Evolutionary conservation across 64 coral and sea anemone species (phyloP), one percentile per base, ranked within the genome.

Genomic region (Stichodactyla mertensii): DNA sequence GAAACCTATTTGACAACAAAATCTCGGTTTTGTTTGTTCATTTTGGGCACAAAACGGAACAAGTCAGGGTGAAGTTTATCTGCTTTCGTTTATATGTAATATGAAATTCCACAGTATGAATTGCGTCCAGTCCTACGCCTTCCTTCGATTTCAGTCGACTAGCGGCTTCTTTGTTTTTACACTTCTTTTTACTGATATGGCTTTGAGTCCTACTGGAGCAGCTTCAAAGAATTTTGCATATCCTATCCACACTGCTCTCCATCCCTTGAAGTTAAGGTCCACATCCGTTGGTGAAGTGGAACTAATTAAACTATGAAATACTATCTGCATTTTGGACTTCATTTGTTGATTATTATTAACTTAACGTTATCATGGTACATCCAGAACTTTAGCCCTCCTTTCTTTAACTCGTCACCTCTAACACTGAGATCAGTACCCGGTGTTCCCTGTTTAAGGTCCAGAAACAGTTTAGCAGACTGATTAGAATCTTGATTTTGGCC

Each of bases 321-420:
- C 55, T 58, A 88, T 59, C 57, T 88, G 23, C 87, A 81, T 88
- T 51, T 56, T 88, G 0, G 78, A 81, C 52, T 16, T 6, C 4
- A 52, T 7, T 52, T 7, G 18, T 58, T 61, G 55, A 26, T 67
- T 54, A 1, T 51, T 14, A 10, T 60, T 53, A 58, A 66, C 7
- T 60, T 53, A 58, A 66, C 7, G 0, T 6, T 59, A 23, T 90
- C 82, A 13, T 90, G 83, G 69, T 90, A 90, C 10, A 90, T 55
- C 69, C 88, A 90, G 16, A 90, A 69, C 51, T 90, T 90, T 4
- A 90, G 45, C 12, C 89, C 89, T 64, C 89, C 89, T 11, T 81
- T 81, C 53, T 81, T 22, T 52, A 54, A 81, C 52, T 80, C 77
- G 4, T 81, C 16, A 1, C 16, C 78, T 54, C 52, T 55, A 9